These are phyloP conservation scores for Aphelinus atriplicis DNA, from an alignment of 1,140 invertebrate species.

Conservation along the genomic window DNA sequence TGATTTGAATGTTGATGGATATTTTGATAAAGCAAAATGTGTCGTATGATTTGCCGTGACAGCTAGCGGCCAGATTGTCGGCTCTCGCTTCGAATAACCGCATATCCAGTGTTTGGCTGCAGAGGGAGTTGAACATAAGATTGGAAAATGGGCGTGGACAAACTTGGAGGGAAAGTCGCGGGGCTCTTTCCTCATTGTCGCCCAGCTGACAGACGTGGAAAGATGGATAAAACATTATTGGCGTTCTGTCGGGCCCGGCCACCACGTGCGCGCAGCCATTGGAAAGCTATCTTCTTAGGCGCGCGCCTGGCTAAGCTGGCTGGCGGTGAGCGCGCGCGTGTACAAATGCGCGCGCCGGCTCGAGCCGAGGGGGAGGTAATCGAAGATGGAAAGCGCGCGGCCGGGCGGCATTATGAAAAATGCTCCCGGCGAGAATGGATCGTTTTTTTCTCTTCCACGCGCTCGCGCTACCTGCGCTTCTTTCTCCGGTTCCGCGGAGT, in stretches of 20 bases:
- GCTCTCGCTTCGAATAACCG: too few species aligned
- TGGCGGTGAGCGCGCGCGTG: too few species aligned
- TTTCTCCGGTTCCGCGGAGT: not conserved
- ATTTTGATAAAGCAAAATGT: too few species aligned
- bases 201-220: not conserved
- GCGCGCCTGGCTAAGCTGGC: not conserved
- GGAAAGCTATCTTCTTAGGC: conserved; percentile 23
- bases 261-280: conserved; percentile 5
- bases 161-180: too few species aligned
- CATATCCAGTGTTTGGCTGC: too few species aligned
- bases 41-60: too few species aligned
- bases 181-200: conserved; percentile 16
- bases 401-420: conserved; percentile 30
- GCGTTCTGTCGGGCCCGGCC: conserved; percentile 4
- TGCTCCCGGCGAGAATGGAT: conserved; percentile 27
- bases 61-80: too few species aligned
- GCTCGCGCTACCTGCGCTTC: not conserved
- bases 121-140: too few species aligned
- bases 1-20: too few species aligned
- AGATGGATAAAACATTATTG: conserved; percentile 35
- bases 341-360: not conserved
- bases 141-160: too few species aligned
- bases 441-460: conserved; percentile 9
- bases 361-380: conserved; percentile 3
- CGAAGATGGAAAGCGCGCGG: conserved; percentile 21